Percentiles rank a stretch among this genome's conserved stretches.
These are phyloP conservation scores for Pantherophis vulpinus DNA, from an alignment of 2,797 vertebrate genomes.

Conservation along the genomic window DNA sequence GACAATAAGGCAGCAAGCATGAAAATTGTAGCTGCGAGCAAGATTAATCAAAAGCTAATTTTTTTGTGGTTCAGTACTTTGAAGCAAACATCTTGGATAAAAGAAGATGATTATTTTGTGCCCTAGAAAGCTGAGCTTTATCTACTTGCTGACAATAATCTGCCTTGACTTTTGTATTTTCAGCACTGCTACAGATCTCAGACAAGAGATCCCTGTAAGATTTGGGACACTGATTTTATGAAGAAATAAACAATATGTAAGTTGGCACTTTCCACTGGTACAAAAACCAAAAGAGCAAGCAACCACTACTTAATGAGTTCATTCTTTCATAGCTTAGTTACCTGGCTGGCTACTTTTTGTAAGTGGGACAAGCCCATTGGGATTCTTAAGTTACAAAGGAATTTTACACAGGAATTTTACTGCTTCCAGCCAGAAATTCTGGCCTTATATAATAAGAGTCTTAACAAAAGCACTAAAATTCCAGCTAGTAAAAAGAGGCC, in stretches of 20 bases:
- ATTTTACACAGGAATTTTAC: neutral
- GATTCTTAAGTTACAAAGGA: neutral
- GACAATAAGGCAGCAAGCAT: neutral
- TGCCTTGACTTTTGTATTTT: neutral
- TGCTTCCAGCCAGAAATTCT: neutral
- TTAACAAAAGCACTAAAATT: slow-evolving; percentile 13
- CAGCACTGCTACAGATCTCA: neutral
- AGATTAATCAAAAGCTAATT: neutral
- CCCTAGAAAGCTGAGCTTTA: neutral
- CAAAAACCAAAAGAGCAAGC: neutral
- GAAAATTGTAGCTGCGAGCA: neutral
- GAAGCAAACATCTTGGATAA: neutral
- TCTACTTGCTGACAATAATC: neutral
- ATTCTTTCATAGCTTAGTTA: neutral
- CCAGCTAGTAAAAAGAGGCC: neutral
- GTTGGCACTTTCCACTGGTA: neutral
- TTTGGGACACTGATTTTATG: neutral
- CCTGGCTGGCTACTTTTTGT: neutral
- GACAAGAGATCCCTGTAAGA: neutral
- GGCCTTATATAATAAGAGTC: neutral
- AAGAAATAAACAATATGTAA: neutral
- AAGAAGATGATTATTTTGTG: neutral
- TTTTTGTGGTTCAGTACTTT: slow-evolving; percentile 1
- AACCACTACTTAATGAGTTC: neutral
- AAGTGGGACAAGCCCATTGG: neutral